Percentiles rank a stretch among this genome's conserved stretches.
These are phyloP conservation scores for Eulithis testata DNA, from an alignment of 2,888 invertebrate species.

Conservation along the genomic window DNA sequence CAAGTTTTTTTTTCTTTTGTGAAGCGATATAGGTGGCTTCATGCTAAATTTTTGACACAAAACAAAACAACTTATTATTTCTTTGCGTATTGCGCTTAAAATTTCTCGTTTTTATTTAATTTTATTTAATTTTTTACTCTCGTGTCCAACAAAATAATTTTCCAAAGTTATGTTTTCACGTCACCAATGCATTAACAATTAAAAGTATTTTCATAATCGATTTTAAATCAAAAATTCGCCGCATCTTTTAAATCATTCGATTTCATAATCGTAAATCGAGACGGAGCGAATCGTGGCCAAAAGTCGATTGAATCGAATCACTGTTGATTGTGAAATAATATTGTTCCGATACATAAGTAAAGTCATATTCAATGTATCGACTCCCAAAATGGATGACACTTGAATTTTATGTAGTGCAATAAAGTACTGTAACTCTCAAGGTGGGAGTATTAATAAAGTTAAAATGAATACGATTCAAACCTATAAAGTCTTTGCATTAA, in stretches of 20 bases:
- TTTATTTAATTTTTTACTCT: not conserved
- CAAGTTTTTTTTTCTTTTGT: not conserved
- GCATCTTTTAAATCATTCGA: conserved; percentile 55
- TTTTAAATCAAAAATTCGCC: conserved; percentile 53
- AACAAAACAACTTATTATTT: too few species aligned
- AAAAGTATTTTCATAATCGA: conserved; percentile 33
- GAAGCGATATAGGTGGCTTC: too few species aligned
- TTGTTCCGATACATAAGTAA: conserved; percentile 30
- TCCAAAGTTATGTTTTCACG: conserved; percentile 20
- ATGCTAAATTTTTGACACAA: too few species aligned
- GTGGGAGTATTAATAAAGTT: conserved; percentile 20
- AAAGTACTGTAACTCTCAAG: conserved; percentile 27
- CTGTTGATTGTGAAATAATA: conserved; percentile 35
- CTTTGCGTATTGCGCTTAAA: too few species aligned
- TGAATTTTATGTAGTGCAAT: conserved; percentile 30
- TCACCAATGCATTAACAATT: conserved; percentile 36
- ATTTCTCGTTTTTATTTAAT: not conserved
- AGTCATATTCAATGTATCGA: conserved; percentile 23
- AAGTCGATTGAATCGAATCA: conserved; percentile 51
- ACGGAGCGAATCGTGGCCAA: conserved; percentile 65
- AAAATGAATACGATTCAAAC: conserved; percentile 15
- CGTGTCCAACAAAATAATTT: conserved; percentile 12
- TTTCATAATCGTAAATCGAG: conserved; percentile 65
- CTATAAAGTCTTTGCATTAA: not conserved
- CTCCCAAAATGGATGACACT: conserved; percentile 30